A percentile compares a stretch with the other conserved stretches of the same genome.
Conservation (phyloP, 2,797 vertebrate species). For the Psittacula derbiana region DNA sequence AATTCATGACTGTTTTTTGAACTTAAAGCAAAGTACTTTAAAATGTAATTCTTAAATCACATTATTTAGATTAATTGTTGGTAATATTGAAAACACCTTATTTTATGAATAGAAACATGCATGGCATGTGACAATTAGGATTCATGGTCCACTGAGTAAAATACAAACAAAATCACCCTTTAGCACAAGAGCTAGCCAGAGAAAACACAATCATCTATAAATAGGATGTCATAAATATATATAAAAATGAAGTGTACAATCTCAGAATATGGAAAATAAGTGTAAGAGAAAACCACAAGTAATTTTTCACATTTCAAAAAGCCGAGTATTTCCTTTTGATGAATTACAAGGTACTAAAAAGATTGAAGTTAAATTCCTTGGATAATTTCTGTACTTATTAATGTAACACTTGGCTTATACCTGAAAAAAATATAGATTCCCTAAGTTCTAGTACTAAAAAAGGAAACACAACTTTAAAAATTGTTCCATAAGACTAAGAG, state of each 20-base stretch:
- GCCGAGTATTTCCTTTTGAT: conserved; percentile 6
- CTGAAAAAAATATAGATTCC: background rate
- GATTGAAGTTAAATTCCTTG: background rate
- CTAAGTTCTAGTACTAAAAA: background rate
- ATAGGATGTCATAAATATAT: background rate
- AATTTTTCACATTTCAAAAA: conserved; percentile 13
- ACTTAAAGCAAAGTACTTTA: background rate
- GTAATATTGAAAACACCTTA: background rate
- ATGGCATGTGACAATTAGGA: background rate
- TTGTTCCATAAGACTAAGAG: background rate
- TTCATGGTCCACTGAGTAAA: background rate
- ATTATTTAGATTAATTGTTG: background rate
- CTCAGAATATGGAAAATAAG: background rate
- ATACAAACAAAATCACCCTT: background rate
- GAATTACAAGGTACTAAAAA: conserved; percentile 21
- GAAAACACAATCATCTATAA: background rate
- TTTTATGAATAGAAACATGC: background rate
- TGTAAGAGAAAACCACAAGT: conserved; percentile 1
- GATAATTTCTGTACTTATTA: conserved; percentile 2
- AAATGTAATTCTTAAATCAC: background rate
- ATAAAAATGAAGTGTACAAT: background rate
- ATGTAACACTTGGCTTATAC: background rate
- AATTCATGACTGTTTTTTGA: background rate
- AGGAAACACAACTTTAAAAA: background rate
- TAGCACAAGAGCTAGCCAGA: background rate